A percentile compares a stretch with the other conserved stretches of the same genome.
These are phyloP conservation scores for Clostera curtula DNA, from an alignment of 2,888 invertebrate genomes.

Conservation along the genomic window DNA sequence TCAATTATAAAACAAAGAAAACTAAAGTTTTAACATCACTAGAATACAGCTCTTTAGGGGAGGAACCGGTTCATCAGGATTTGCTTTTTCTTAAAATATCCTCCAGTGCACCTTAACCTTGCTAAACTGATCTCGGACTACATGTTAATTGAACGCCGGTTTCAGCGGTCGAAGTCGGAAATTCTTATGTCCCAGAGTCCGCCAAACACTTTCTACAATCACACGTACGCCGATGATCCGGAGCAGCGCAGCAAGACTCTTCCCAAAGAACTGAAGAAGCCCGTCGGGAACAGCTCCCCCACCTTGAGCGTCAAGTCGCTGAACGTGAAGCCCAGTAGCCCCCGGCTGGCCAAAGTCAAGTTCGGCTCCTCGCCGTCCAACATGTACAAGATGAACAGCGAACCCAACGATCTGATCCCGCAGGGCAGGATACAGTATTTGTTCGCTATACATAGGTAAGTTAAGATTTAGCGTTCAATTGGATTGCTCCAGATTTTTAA, in stretches of 20 bases:
- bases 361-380: slow-evolving; percentile 46
- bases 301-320: slow-evolving; percentile 41
- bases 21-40: no score
- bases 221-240: slow-evolving; percentile 20
- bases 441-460: slow-evolving; percentile 81
- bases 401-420: slow-evolving; percentile 7
- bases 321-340: slow-evolving; percentile 31
- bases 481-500: background rate
- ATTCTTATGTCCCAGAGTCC: slow-evolving; percentile 60
- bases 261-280: slow-evolving; percentile 26
- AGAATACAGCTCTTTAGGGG: no score
- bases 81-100: no score
- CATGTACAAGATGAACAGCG: slow-evolving; percentile 35
- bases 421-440: slow-evolving; percentile 72
- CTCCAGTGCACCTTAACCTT: no score
- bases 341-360: slow-evolving; percentile 30
- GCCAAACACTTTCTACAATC: slow-evolving; percentile 35
- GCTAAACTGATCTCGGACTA: slow-evolving; percentile 12
- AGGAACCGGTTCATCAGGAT: no score
- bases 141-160: slow-evolving; percentile 24
- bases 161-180: slow-evolving; percentile 65
- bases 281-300: slow-evolving; percentile 30
- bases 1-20: no score
- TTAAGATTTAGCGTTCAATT: background rate
- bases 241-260: slow-evolving; percentile 27